phyloP scores from a whole-genome alignment of 1,140 invertebrate genomes.

The Drosophila murphyi region DNA sequence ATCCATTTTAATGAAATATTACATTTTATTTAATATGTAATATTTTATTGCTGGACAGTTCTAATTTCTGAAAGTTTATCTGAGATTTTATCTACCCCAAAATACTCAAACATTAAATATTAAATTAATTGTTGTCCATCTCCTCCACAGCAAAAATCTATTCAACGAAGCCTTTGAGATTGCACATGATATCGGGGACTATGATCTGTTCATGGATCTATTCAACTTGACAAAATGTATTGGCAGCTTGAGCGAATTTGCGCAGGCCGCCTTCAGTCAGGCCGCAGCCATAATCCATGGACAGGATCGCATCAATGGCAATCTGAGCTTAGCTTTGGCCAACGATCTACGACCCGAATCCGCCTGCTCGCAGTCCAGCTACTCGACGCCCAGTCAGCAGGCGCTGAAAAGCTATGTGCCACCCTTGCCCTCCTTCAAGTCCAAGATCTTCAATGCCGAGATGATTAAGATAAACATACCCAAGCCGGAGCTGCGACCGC shows the following conservation, averaged over 20 bases:
- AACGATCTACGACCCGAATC: conserved; percentile 85
- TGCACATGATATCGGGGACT: conserved; percentile 92
- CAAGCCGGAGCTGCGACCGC: conserved; percentile 74
- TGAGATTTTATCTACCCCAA: too few relatives aligned
- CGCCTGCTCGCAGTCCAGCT: conserved; percentile 85
- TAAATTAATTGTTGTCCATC: neutral
- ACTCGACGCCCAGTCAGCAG: conserved; percentile 84
- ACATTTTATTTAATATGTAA: neutral
- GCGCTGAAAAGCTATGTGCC: conserved; percentile 83
- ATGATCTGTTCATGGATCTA: conserved; percentile 93
- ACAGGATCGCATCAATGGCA: conserved; percentile 84
- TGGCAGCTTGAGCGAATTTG: conserved; percentile 88
- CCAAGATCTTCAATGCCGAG: conserved; percentile 78
- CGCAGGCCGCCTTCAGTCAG: conserved; percentile 90
- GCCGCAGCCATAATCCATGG: conserved; percentile 88
- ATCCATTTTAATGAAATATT: too few relatives aligned
- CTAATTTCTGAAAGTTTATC: too few relatives aligned
- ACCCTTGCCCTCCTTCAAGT: conserved; percentile 80
- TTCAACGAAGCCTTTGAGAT: conserved; percentile 94
- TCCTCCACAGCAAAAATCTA: conserved; percentile 88
- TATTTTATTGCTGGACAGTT: too few relatives aligned
- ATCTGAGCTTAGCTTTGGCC: conserved; percentile 85
- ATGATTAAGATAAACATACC: conserved; percentile 84
- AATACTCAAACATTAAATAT: too few relatives aligned
- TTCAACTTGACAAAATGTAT: conserved; percentile 90